Conservation (phyloP, 2,113 vertebrate species). For the Zapornia atra region DNA sequence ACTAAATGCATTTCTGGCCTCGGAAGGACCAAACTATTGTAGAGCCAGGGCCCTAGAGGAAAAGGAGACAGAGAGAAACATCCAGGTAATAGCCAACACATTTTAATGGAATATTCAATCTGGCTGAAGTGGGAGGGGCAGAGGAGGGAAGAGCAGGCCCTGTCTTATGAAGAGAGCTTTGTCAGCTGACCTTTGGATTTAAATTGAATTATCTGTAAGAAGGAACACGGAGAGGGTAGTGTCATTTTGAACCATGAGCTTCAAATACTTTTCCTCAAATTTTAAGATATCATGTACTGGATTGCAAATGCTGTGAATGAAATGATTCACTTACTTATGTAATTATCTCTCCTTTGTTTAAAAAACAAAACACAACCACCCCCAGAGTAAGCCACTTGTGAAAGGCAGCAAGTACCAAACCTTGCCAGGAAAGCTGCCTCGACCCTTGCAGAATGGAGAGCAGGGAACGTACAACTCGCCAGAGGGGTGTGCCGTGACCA, state of each 20-base stretch:
- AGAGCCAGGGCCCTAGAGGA: not conserved
- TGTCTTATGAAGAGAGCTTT: not conserved
- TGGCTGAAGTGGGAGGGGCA: not conserved
- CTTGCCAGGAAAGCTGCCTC: conserved; percentile 80
- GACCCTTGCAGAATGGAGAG: conserved; percentile 77
- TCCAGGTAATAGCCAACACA: not conserved
- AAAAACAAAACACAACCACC: not conserved
- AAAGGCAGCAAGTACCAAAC: conserved; percentile 83
- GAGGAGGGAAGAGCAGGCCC: not conserved
- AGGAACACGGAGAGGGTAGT: not conserved
- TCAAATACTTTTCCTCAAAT: not conserved
- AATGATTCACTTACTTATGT: not conserved
- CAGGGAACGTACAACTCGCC: conserved; percentile 65
- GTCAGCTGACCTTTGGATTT: not conserved
- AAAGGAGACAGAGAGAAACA: not conserved
- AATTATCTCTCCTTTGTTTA: not conserved
- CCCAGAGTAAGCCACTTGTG: conserved; percentile 68
- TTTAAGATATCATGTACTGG: not conserved
- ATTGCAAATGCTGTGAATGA: not conserved
- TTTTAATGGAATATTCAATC: not conserved
- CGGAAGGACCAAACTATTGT: not conserved
- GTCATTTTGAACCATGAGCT: not conserved
- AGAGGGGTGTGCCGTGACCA: conserved; percentile 24
- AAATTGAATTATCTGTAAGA: not conserved
- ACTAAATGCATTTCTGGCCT: not conserved